Percentiles rank a stretch among this genome's conserved stretches.
Conservation (phyloP, 2,888 invertebrate genomes). For the Machimus atricapillus region DNA sequence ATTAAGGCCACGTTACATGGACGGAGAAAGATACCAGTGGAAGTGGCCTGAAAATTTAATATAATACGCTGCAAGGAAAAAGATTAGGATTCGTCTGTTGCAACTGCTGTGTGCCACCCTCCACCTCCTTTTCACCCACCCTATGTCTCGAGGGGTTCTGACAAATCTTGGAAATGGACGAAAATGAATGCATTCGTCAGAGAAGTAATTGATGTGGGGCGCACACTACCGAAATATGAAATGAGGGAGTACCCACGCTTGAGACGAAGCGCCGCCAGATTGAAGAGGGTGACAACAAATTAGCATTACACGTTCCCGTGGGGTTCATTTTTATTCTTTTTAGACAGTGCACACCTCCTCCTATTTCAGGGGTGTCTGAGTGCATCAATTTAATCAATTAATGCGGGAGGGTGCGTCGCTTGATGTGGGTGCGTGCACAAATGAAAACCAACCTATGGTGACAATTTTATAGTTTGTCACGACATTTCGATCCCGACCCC, state of each 20-base stretch:
- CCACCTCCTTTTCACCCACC: not conserved
- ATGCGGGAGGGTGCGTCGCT: not conserved
- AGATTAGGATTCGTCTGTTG: not conserved
- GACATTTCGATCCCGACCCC: not conserved
- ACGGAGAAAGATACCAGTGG: not conserved
- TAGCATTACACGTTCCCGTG: not conserved
- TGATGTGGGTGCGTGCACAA: not conserved
- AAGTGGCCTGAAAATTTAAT: not conserved
- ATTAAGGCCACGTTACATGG: not conserved
- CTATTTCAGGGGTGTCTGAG: not conserved
- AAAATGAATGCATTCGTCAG: not conserved
- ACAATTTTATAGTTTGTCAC: not conserved
- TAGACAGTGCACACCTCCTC: not conserved
- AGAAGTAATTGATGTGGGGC: not conserved
- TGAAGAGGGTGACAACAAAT: slow-evolving; percentile 1
- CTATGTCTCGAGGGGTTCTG: not conserved
- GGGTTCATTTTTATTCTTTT: not conserved
- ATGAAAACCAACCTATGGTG: not conserved
- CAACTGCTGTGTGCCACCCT: not conserved
- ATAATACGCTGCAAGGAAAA: not conserved
- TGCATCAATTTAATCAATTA: slow-evolving; percentile 9
- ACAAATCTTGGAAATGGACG: not conserved
- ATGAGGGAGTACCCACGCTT: not conserved
- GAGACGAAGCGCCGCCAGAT: not conserved
- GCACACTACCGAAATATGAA: not conserved